Base-by-base conservation (phyloP, 2,797 vertebrate genomes). In the Sebastes paucispinis region DNA sequence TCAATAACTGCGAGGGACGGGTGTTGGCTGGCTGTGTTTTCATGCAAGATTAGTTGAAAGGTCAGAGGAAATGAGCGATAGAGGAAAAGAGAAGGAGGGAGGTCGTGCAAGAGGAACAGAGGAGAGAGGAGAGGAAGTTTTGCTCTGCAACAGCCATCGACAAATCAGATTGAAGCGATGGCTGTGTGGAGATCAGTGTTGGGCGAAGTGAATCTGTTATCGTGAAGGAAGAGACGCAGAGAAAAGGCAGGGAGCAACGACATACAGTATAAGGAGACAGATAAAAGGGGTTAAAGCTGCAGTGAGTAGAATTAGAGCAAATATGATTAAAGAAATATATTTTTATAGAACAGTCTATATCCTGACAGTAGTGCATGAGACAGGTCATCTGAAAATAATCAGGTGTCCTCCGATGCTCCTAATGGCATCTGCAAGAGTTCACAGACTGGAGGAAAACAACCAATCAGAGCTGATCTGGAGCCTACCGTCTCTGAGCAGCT, bases 11-110 rank as follows among this genome's bases (percentile, higher is more conserved):
- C 57, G 71, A 91, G 81, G 69, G 76, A 81, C 34, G 60, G 83
- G 71, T 90, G 88, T 79, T 83, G 54, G 77, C 79, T 81, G 75
- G 80, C 69, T 64, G 71, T 66, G 70, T 77, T 93, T 88, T 84
- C 85, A 93, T 24, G 74, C 85, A 86, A 77, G 76, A 93, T 94
- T 94, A 91, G 80, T 86, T 54, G 24, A 93, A 96, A 94, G 93
- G 93, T 94, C 93, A 93, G 62, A 52, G 75, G 60, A 76, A 86
- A 86, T 77, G 66, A 88, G 75, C 57, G 36, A 50, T 25, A 39
- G 47, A 54, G 32, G 50, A 47, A 58, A 36, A 60, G 34, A 66
- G 27, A 60, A 39, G 36, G 66, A 39, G 27, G 12, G 47, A 62
- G 69, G 63, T 16, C 55, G 55, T 36, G 50, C 27, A 62, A 25